Evolutionary conservation across 2,113 vertebrate genomes (phyloP), one percentile per base, ranked within the genome.

Genomic region (Pseudopodoces humilis): DNA sequence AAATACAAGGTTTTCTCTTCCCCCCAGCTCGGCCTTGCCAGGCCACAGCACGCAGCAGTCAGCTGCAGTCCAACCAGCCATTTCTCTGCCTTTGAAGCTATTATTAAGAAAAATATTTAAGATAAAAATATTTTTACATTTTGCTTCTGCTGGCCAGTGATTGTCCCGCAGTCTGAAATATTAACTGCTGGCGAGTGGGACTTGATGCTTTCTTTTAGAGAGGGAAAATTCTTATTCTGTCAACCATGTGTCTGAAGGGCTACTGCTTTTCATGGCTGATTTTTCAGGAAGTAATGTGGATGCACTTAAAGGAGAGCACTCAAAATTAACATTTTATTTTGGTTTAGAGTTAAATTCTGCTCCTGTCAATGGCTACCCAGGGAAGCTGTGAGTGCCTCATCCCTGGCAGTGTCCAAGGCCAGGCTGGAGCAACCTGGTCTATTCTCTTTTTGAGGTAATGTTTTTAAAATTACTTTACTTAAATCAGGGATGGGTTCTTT

Each of bases 31-130:
- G 5, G 13, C 71, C 43, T 11, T 21, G 65, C 93, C 92, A 88
- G 92, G 25, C 46, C 47, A 60, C 64, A 90, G 92, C 93, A 84
- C 4, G 63, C 80, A 60, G 43, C 70, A 63, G 93, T 81, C 96
- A 92, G 25, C 82, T 27, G 80, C 82, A 92, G 27, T 39, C 90
- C 71, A 96, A 88, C 22, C 9, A 63, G 75, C 83, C 60, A 79
- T 96, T 82, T 49, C 87, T 96, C 97, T 96, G 12, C n/a, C 83
- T 83, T 89, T 84, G 44, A 63, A 55, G 28, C 83, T 43, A 52
- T 65, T 87, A 83, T 85, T 58, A 79, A 88, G 64, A 69, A 94
- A 89, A 80, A 64, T 79, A 33, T 71, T n/a, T 30, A 50, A 91
- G 90, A 91, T 79, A 33, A 84, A 94, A 92, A 64, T 62, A 81